phyloP scores from a whole-genome alignment of 2,888 invertebrate genomes.

The Gandaritis pyraliata region DNA sequence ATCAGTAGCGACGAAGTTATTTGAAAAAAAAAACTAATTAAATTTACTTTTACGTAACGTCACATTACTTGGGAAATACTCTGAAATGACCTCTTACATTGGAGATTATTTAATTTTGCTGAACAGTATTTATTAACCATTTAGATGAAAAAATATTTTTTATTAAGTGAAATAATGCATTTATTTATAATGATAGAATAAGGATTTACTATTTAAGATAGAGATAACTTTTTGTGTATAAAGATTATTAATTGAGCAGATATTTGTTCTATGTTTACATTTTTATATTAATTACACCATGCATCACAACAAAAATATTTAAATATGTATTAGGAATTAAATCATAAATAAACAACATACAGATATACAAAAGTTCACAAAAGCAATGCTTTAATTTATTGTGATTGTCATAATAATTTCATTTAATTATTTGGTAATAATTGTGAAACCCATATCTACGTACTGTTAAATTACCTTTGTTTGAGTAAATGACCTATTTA shows the following conservation, averaged over 20 bases:
- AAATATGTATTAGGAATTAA: no score
- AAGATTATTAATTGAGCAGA: not conserved
- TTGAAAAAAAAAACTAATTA: no score
- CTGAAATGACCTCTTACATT: not conserved
- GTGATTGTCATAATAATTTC: no score
- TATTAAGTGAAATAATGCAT: slow-evolving; percentile 11
- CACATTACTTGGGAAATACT: slow-evolving; percentile 5
- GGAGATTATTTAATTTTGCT: slow-evolving; percentile 11
- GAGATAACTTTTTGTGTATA: not conserved
- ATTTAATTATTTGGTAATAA: no score
- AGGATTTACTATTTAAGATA: slow-evolving; percentile 1
- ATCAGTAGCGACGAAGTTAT: no score
- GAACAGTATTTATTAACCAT: slow-evolving; percentile 13
- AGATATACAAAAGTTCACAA: no score
- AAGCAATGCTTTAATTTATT: not conserved
- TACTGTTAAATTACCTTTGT: no score
- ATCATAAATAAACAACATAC: no score
- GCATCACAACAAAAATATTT: not conserved
- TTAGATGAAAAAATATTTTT: slow-evolving; percentile 2
- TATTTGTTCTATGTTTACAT: not conserved
- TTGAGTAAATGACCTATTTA: no score
- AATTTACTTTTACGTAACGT: slow-evolving; percentile 10
- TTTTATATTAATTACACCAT: not conserved
- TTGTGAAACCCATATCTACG: no score
- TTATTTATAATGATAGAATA: slow-evolving; percentile 10